These are phyloP conservation scores for Petrophora chlorosata DNA, from an alignment of 2,888 invertebrate species.

Conservation along the genomic window DNA sequence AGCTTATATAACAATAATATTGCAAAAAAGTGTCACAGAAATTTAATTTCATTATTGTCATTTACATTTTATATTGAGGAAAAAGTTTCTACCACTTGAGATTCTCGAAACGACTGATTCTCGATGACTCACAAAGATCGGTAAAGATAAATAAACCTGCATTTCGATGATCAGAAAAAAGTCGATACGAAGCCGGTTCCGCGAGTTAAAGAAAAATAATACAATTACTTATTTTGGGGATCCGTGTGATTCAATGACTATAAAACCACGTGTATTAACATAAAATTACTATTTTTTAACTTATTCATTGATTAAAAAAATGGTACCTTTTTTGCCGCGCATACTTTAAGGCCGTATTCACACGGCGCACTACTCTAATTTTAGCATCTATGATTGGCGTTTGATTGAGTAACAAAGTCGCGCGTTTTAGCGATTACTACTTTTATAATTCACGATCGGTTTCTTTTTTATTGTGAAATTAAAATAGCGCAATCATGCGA, in stretches of 20 bases:
- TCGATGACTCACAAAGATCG: conserved; percentile 23
- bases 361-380: too few relatives aligned
- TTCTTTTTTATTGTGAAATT: too few relatives aligned
- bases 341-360: too few relatives aligned
- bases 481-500: too few relatives aligned
- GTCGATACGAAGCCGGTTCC: conserved; percentile 20
- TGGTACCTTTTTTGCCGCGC: too few relatives aligned
- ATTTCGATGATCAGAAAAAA: conserved; percentile 27
- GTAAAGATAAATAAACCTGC: conserved; percentile 26
- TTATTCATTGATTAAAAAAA: not conserved
- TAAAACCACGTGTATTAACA: not conserved
- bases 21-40: not conserved
- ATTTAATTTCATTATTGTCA: too few relatives aligned
- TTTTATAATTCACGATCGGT: too few relatives aligned
- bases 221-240: conserved; percentile 19
- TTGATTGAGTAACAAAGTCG: too few relatives aligned
- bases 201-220: conserved; percentile 24
- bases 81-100: not conserved
- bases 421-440: too few relatives aligned
- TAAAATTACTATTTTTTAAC: not conserved
- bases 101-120: not conserved
- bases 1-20: too few relatives aligned
- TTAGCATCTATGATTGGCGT: too few relatives aligned
- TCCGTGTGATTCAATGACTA: not conserved
- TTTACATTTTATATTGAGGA: conserved; percentile 3